Evolutionary conservation across 2,113 vertebrate species (phyloP).

Genomic region (Columbina picui): DNA sequence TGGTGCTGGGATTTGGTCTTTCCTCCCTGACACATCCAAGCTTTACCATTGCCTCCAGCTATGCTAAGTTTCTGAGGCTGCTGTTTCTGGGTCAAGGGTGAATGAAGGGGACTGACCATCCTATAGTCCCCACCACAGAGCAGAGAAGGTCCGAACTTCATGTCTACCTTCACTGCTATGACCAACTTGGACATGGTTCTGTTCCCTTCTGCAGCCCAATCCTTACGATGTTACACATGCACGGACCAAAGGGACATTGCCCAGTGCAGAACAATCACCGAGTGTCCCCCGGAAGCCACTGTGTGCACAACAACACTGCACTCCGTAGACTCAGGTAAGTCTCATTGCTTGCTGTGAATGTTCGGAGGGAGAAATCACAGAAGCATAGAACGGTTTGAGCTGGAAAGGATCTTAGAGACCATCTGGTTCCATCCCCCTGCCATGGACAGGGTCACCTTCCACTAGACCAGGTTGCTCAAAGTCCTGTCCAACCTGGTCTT

Average conservation of each 20-base stretch:
- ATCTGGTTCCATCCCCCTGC: accelerated
- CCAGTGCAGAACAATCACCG: background rate
- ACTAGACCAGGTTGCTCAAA: accelerated
- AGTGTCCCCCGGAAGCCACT: background rate
- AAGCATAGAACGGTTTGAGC: background rate
- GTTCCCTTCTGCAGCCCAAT: background rate
- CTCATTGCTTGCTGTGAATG: accelerated
- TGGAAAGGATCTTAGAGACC: background rate
- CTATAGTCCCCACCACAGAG: too few relatives aligned
- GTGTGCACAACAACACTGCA: slow-evolving; percentile 20
- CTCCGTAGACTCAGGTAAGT: slow-evolving; percentile 27
- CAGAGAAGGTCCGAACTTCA: background rate
- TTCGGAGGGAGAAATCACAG: accelerated
- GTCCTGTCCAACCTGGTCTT: accelerated
- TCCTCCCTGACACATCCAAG: background rate
- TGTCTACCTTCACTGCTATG: background rate
- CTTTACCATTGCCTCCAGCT: background rate
- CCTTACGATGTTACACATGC: slow-evolving; percentile 44
- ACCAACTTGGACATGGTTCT: background rate
- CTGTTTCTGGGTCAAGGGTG: background rate
- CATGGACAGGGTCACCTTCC: background rate
- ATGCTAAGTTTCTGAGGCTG: accelerated
- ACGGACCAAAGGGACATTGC: background rate
- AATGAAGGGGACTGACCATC: background rate
- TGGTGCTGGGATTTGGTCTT: background rate